Evolutionary conservation across 2,888 invertebrate species (phyloP).

Genomic region (Fragum whitleyi): DNA sequence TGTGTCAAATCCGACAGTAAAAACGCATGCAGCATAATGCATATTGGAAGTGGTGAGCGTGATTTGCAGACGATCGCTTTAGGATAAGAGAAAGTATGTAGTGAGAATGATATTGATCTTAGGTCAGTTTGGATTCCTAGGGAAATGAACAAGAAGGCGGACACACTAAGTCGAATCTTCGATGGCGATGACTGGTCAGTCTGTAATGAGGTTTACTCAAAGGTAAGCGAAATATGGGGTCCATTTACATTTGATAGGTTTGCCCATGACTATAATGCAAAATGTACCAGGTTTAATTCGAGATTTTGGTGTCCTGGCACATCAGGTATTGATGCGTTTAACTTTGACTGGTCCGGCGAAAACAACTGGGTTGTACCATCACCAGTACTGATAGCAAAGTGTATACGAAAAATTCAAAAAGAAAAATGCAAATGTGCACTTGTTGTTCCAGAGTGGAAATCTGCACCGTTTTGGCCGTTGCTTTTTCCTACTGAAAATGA

Average conservation of each 20-base stretch:
- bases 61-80: constrained; percentile 42
- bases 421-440: constrained; percentile 24
- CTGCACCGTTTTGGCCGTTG: too few relatives aligned
- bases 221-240: constrained; percentile 47
- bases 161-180: constrained; percentile 44
- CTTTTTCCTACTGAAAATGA: too few relatives aligned
- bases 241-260: constrained; percentile 48
- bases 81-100: constrained; percentile 35
- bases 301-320: constrained; percentile 27
- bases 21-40: too few relatives aligned
- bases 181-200: constrained; percentile 64
- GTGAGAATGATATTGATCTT: constrained; percentile 31
- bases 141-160: constrained; percentile 44
- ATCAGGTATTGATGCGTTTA: too few relatives aligned
- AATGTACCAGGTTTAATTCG: constrained; percentile 31
- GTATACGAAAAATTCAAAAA: too few relatives aligned
- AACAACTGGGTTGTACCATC: constrained; percentile 35
- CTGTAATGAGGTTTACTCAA: constrained; percentile 37
- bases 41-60: too few relatives aligned
- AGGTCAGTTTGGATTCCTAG: constrained; percentile 56
- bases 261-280: constrained; percentile 26
- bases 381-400: constrained; percentile 10
- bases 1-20: too few relatives aligned
- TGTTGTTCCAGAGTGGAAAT: constrained; percentile 14
- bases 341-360: neutral